phyloP scores from a whole-genome alignment of 2,888 invertebrate species.

The Apamea anceps region DNA sequence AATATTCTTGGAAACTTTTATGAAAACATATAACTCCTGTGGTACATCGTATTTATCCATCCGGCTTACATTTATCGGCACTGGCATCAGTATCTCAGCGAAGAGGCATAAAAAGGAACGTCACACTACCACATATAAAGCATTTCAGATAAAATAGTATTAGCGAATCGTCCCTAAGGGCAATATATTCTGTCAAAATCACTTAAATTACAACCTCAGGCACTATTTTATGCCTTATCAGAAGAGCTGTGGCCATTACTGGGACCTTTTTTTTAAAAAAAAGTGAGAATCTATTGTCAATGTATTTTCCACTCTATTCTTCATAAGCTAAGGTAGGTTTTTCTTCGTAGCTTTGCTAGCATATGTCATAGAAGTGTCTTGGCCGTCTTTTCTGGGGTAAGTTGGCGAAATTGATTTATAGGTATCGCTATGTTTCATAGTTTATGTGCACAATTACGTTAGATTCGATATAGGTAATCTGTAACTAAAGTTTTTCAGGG shows the following conservation, averaged over 20 bases:
- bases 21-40: conserved; percentile 32
- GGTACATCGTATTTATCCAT: conserved; percentile 50
- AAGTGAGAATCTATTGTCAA: background rate
- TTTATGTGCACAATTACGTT: conserved; percentile 69
- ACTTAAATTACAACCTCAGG: conserved; percentile 79
- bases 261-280: conserved; percentile 64
- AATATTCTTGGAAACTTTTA: conserved; percentile 22
- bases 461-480: conserved; percentile 47
- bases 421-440: conserved; percentile 72
- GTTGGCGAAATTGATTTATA: conserved; percentile 81
- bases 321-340: conserved; percentile 18
- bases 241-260: conserved; percentile 69
- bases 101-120: conserved; percentile 59
- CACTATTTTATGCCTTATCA: conserved; percentile 83
- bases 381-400: conserved; percentile 55
- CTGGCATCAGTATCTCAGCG: conserved; percentile 42
- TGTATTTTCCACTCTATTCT: conserved; percentile 21
- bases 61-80: conserved; percentile 54
- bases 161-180: conserved; percentile 71
- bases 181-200: conserved; percentile 78
- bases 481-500: conserved; percentile 6
- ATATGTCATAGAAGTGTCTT: conserved; percentile 65
- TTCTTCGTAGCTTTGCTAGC: conserved; percentile 11
- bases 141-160: conserved; percentile 72
- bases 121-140: conserved; percentile 66